Percentiles rank a stretch among this genome's conserved stretches.
Conservation (phyloP, 2,888 invertebrate genomes). For the Antheraea assamensis region DNA sequence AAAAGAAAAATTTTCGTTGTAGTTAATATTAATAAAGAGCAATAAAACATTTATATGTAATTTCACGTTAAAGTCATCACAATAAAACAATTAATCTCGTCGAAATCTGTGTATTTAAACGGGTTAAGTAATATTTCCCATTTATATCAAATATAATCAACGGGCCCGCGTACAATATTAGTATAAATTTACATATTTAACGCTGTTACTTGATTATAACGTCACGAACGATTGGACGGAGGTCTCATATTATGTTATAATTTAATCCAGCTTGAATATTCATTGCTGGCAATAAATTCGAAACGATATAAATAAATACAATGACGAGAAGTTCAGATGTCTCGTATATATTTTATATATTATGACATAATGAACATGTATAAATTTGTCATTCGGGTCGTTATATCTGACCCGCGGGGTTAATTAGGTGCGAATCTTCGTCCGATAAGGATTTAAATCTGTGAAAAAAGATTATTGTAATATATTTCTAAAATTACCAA, state of each 20-base stretch:
- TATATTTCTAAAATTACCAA: no score
- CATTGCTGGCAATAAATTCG: constrained; percentile 26
- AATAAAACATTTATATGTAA: not conserved
- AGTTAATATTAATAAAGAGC: not conserved
- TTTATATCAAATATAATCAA: constrained; percentile 40
- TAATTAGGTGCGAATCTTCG: not conserved
- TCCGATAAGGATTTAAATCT: not conserved
- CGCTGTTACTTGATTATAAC: constrained; percentile 47
- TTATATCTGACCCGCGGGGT: not conserved
- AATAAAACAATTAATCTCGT: constrained; percentile 22
- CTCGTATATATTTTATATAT: not conserved
- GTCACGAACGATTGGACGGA: constrained; percentile 33
- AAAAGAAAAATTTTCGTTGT: not conserved
- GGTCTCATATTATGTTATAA: constrained; percentile 24
- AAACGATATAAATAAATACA: constrained; percentile 14
- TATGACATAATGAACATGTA: not conserved
- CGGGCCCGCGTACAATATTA: constrained; percentile 47
- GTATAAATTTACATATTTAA: constrained; percentile 64
- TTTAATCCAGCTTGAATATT: constrained; percentile 40
- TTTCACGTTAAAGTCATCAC: constrained; percentile 12
- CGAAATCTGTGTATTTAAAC: constrained; percentile 24
- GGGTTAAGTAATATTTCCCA: constrained; percentile 35
- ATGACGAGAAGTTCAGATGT: constrained; percentile 8
- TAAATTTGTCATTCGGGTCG: not conserved
- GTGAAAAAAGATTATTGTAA: not conserved